Conservation (phyloP, 2,797 vertebrate species). For the Syngnathus acus region DNA sequence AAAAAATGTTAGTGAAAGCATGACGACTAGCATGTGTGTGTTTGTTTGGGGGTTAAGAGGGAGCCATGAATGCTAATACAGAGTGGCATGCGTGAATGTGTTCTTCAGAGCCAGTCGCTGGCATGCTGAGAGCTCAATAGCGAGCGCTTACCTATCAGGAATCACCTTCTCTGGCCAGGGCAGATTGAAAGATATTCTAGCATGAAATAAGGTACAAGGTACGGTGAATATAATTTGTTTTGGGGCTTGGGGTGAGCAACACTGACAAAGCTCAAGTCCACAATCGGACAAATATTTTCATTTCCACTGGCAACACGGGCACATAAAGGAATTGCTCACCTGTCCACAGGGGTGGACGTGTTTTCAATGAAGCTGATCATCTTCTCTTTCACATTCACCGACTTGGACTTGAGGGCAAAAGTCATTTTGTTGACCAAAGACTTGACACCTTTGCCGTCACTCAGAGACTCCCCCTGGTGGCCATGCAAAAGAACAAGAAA, state of each 20-base stretch:
- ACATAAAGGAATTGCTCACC: constrained; percentile 60
- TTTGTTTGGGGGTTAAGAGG: not conserved
- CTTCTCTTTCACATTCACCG: constrained; percentile 96
- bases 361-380: constrained; percentile 99
- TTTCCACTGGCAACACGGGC: not conserved
- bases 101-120: constrained; percentile 30
- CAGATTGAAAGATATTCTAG: constrained; percentile 98
- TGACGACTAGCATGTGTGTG: constrained; percentile 22
- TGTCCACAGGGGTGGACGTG: constrained; percentile 92
- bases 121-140: constrained; percentile 66
- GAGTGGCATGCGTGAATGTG: constrained; percentile 55
- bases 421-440: constrained; percentile 99
- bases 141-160: constrained; percentile 89
- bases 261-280: not conserved
- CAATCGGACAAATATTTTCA: not conserved
- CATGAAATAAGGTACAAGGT: constrained; percentile 78
- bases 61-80: constrained; percentile 13
- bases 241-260: not conserved
- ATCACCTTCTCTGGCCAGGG: constrained; percentile 96
- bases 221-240: not conserved
- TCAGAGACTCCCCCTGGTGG: constrained; percentile 68
- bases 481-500: not conserved
- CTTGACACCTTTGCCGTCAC: constrained; percentile 91
- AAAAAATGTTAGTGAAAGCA: constrained; percentile 57
- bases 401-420: constrained; percentile 94